Conservation (phyloP, 2,888 invertebrate species). For the Lamellibrachia columna region DNA sequence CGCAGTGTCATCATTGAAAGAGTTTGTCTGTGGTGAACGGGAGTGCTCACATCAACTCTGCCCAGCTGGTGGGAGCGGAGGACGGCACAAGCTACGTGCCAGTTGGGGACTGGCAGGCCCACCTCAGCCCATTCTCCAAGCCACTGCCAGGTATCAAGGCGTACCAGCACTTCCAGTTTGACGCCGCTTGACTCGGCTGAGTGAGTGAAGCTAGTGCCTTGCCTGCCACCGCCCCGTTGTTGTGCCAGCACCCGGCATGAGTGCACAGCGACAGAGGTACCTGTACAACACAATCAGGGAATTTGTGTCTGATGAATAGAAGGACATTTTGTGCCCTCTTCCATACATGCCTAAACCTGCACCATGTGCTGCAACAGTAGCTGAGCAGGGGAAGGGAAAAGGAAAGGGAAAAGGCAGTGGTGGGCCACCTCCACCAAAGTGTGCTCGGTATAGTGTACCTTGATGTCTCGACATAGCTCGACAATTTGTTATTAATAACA, state of each 20-base stretch:
- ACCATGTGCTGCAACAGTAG: neutral
- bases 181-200: neutral
- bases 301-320: neutral
- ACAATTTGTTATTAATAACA: too few relatives aligned
- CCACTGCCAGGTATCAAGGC: too few relatives aligned
- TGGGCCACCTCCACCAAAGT: neutral
- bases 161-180: too few relatives aligned
- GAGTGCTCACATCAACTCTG: conserved; percentile 23
- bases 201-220: neutral
- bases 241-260: neutral
- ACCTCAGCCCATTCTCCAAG: neutral
- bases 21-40: conserved; percentile 13
- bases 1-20: too few relatives aligned
- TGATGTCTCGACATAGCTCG: too few relatives aligned
- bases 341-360: neutral
- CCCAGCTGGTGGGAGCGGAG: conserved; percentile 25
- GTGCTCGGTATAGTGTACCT: neutral
- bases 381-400: neutral
- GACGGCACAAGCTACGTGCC: conserved; percentile 24
- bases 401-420: neutral
- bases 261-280: neutral
- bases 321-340: neutral
- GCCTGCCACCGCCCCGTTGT: neutral
- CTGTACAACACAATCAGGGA: neutral
- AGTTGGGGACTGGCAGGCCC: conserved; percentile 23